These are phyloP conservation scores for Lacerta bilineata DNA, from an alignment of 2,797 vertebrate genomes.

Conservation along the genomic window DNA sequence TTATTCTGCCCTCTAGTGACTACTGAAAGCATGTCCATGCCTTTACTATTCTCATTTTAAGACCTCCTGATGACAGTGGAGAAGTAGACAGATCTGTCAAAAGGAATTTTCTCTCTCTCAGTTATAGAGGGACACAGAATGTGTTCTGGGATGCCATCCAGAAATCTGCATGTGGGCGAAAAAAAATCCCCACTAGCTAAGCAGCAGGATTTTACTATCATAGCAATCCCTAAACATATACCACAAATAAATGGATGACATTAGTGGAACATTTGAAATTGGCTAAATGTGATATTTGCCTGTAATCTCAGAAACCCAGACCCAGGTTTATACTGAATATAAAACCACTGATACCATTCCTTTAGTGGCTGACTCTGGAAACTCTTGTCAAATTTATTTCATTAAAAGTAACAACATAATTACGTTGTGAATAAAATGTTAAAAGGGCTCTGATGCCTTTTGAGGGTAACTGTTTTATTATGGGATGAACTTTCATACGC, in stretches of 20 bases:
- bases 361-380: background rate
- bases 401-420: background rate
- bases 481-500: background rate
- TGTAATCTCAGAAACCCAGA: background rate
- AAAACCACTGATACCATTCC: background rate
- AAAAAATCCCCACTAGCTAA: conserved; percentile 6
- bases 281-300: background rate
- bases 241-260: background rate
- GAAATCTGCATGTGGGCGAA: conserved; percentile 20
- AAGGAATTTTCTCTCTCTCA: background rate
- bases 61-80: background rate
- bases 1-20: conserved; percentile 5
- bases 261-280: background rate
- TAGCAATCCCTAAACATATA: conserved; percentile 6
- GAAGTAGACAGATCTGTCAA: conserved; percentile 10
- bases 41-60: conserved; percentile 4
- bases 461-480: conserved; percentile 1
- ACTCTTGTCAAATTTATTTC: background rate
- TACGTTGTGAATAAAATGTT: background rate
- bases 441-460: background rate
- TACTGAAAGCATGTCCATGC: background rate
- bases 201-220: conserved; percentile 23
- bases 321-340: background rate
- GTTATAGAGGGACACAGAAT: background rate
- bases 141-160: conserved; percentile 36